Conservation (phyloP, 2,888 invertebrate species). For the Drosophila diplacantha region DNA sequence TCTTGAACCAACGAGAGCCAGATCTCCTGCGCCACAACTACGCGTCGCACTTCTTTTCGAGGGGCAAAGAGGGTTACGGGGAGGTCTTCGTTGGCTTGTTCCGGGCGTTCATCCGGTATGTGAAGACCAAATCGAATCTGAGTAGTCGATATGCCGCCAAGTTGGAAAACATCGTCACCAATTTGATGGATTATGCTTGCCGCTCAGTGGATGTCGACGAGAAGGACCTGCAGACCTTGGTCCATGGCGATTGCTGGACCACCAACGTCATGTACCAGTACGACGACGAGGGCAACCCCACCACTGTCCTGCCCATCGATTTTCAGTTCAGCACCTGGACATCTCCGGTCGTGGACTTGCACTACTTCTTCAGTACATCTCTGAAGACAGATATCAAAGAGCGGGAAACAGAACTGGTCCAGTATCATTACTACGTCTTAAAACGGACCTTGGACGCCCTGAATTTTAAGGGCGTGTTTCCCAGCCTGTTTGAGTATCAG, state of each 20-base stretch:
- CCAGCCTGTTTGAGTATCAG: constrained; percentile 57
- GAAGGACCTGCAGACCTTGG: constrained; percentile 56
- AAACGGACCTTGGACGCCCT: constrained; percentile 44
- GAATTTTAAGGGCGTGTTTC: constrained; percentile 42
- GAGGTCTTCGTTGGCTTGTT: constrained; percentile 46
- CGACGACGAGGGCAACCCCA: constrained; percentile 41
- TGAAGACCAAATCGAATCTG: constrained; percentile 43
- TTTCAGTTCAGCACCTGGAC: constrained; percentile 69
- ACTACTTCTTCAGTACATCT: constrained; percentile 71
- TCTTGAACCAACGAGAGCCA: constrained; percentile 69
- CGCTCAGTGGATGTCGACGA: constrained; percentile 50
- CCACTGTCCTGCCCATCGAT: constrained; percentile 63
- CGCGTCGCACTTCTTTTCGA: constrained; percentile 55
- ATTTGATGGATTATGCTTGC: constrained; percentile 66
- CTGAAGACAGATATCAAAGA: constrained; percentile 53
- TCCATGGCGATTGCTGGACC: constrained; percentile 73
- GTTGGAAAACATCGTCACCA: constrained; percentile 41
- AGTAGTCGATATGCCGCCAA: constrained; percentile 55
- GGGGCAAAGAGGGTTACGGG: constrained; percentile 43
- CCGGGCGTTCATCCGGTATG: constrained; percentile 52
- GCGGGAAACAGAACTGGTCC: constrained; percentile 62
- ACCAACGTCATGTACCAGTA: constrained; percentile 72
- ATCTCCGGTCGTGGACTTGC: constrained; percentile 67
- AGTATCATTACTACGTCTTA: constrained; percentile 62
- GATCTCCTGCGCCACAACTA: constrained; percentile 41